Base-by-base conservation (phyloP, 2,888 invertebrate species). In the Andrena dorsata region DNA sequence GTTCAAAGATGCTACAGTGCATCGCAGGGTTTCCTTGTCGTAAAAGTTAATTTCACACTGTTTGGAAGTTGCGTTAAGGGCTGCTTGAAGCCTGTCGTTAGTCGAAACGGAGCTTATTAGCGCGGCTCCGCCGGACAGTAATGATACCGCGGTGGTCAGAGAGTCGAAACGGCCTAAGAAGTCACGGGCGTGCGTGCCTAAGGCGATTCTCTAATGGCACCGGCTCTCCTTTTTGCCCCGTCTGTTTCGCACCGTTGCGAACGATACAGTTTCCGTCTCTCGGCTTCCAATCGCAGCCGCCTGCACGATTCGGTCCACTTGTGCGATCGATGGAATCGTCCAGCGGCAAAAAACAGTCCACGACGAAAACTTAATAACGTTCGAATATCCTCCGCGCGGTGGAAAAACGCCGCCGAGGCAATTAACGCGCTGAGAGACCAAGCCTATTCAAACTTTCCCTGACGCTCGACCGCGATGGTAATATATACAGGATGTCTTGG, bases 221-320 rank as follows among this genome's bases (percentile, higher is more conserved):
- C 64, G 56, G 63, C 61, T 47, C 26, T 26, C 53, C 65, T 86
- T 86, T 84, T 78, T 84, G 68, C 49, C 32, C 6, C 23, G 20
- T 26, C 56, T 53, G 80, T 85, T 77, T 83, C 82, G 77, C 77
- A 85, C 85, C 81, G 82, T 64, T 76, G 78, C 83, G 80, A 84
- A 35, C 87, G 73, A 76, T 83, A 83, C 79, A 83, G 82, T 81
- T 86, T 73, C 87, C 83, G 76, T 84, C 72, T 75, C 76, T 75
- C 77, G 73, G 74, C 78, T 81, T 80, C 82, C 81, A 83, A 73
- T 82, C 30, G 47, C 72, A 65, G 72, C 76, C 73, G 76, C 71
- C 75, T 76, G 78, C 71, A 68, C 79, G 85, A 87, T 88, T 63
- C 88, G 88, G 84, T 90, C 86, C 85, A 89, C 82, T 89, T 89